These are phyloP conservation scores for Spilogale gracilis DNA, from an alignment of 2,113 vertebrate genomes.

Conservation along the genomic window DNA sequence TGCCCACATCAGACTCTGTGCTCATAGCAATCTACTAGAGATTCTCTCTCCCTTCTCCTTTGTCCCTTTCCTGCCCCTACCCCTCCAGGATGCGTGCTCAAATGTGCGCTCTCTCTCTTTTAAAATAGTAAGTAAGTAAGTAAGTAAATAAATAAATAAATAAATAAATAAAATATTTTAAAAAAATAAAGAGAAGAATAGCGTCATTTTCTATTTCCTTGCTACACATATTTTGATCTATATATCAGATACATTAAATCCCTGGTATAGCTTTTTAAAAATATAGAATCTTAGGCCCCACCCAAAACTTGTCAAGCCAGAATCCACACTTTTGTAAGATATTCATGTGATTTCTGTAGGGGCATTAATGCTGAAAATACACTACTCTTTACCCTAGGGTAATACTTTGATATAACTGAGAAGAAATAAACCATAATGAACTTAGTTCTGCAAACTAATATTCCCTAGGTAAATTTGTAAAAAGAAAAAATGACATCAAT, in stretches of 20 bases:
- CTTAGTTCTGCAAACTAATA: background rate
- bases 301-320: background rate
- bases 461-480: background rate
- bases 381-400: background rate
- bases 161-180: background rate
- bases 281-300: background rate
- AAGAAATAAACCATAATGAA: background rate
- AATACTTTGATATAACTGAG: background rate
- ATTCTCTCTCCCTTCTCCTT: background rate
- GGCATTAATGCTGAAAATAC: background rate
- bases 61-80: accelerated
- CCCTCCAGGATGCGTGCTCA: accelerated
- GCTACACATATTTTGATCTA: background rate
- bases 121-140: too few species aligned
- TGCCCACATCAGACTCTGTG: background rate
- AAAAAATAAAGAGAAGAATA: background rate
- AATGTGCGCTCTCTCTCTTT: background rate
- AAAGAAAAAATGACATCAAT: background rate
- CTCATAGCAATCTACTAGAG: background rate
- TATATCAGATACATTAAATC: background rate
- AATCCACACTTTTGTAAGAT: background rate
- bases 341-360: background rate
- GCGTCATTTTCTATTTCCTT: background rate
- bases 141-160: background rate
- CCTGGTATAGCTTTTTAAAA: background rate